These are phyloP conservation scores for Lasioglossum lativentre DNA, from an alignment of 2,888 invertebrate genomes.

Conservation along the genomic window DNA sequence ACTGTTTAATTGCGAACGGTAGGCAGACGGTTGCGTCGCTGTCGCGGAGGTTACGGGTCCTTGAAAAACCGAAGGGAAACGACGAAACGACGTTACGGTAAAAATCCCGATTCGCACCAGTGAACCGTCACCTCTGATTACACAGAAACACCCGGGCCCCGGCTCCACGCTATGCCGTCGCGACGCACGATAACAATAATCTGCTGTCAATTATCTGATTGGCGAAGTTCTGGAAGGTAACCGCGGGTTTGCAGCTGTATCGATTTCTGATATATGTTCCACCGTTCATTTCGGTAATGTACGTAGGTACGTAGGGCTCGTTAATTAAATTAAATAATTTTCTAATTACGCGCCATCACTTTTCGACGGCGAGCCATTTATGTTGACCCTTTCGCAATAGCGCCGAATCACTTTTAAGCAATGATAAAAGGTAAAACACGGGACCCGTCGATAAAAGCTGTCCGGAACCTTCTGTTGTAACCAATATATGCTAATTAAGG, in stretches of 20 bases:
- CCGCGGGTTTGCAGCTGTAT: slow-evolving; percentile 14
- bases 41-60: slow-evolving; percentile 65
- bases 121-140: slow-evolving; percentile 66
- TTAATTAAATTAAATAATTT: slow-evolving; percentile 47
- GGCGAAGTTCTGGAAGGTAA: slow-evolving; percentile 32
- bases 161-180: neutral
- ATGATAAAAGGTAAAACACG: neutral
- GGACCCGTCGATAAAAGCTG: neutral
- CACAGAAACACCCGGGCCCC: slow-evolving; percentile 20
- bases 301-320: slow-evolving; percentile 24
- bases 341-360: slow-evolving; percentile 49
- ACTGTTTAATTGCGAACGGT: slow-evolving; percentile 35
- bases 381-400: neutral
- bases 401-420: neutral
- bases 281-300: slow-evolving; percentile 47
- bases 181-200: slow-evolving; percentile 44
- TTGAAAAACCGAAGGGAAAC: slow-evolving; percentile 73
- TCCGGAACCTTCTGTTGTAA: neutral
- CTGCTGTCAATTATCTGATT: slow-evolving; percentile 54
- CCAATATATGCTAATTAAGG: neutral
- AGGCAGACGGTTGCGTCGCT: neutral
- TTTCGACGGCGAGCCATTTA: slow-evolving; percentile 20
- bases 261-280: slow-evolving; percentile 37
- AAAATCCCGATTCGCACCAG: slow-evolving; percentile 70
- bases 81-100: slow-evolving; percentile 52